These are phyloP conservation scores for Athalia rosae DNA, from an alignment of 2,888 invertebrate genomes.

Conservation along the genomic window DNA sequence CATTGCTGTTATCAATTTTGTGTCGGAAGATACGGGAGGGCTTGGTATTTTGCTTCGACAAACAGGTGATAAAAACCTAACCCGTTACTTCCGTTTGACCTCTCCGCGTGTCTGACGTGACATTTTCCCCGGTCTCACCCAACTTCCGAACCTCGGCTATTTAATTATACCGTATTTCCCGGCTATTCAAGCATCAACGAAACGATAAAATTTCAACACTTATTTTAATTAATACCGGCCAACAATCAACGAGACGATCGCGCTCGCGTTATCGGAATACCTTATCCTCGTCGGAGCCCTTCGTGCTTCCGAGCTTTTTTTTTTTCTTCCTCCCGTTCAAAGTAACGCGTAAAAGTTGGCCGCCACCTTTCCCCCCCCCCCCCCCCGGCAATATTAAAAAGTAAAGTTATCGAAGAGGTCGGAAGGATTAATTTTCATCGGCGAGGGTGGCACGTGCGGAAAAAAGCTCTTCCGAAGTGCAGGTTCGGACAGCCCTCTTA, in stretches of 20 bases:
- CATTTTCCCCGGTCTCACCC: too few species aligned
- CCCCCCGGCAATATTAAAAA: constrained; percentile 12
- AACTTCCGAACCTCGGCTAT: too few species aligned
- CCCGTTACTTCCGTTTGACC: too few species aligned
- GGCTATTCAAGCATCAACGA: neutral
- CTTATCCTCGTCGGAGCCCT: neutral
- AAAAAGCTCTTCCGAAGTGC: neutral
- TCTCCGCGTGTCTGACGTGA: too few species aligned
- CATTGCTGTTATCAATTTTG: too few species aligned
- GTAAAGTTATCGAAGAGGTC: neutral
- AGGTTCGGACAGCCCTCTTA: neutral
- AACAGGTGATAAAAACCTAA: too few species aligned
- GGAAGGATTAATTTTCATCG: neutral
- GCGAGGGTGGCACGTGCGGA: too few species aligned
- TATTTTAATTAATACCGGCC: neutral
- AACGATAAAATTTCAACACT: neutral
- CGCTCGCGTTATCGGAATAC: neutral
- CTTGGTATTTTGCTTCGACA: too few species aligned
- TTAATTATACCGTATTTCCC: neutral
- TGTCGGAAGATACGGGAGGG: too few species aligned
- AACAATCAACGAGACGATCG: neutral
- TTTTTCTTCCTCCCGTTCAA: too few species aligned
- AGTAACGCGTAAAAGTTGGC: neutral
- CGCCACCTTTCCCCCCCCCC: too few species aligned
- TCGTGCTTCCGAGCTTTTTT: neutral